A percentile compares a stretch with the other conserved stretches of the same genome.
Conservation (phyloP, 2,113 vertebrate genomes). For the Menidia beryllina region DNA sequence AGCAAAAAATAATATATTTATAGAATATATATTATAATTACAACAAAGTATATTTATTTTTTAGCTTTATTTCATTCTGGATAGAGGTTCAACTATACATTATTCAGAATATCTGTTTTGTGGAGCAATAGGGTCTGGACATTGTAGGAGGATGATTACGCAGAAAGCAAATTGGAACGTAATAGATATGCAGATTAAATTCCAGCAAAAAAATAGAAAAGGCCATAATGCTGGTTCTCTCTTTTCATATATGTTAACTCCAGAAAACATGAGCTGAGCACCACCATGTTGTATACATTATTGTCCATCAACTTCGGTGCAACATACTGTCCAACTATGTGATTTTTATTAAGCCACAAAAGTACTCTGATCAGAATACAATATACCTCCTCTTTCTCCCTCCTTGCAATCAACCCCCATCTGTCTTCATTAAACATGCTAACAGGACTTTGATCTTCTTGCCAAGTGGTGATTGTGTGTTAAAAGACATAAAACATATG, state of each 20-base stretch:
- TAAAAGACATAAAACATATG: conserved; percentile 65
- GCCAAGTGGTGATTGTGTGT: conserved; percentile 66
- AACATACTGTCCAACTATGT: conserved; percentile 35
- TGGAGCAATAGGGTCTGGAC: conserved; percentile 9
- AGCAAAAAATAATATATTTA: no score
- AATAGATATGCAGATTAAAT: neutral
- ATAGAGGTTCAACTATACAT: conserved; percentile 5
- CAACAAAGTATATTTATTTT: conserved; percentile 30
- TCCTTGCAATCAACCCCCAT: conserved; percentile 40
- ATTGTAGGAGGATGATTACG: neutral
- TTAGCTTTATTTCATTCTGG: conserved; percentile 7
- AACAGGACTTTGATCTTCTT: conserved; percentile 61
- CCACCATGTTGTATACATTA: conserved; percentile 24
- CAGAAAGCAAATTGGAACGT: conserved; percentile 1
- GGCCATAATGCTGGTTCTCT: neutral
- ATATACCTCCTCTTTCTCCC: conserved; percentile 21
- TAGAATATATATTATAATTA: no score
- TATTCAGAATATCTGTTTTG: neutral
- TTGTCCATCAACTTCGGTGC: conserved; percentile 15
- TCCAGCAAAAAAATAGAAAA: neutral
- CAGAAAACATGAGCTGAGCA: conserved; percentile 12
- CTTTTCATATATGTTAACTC: conserved; percentile 12
- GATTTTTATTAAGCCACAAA: conserved; percentile 41
- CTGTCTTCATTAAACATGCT: conserved; percentile 63
- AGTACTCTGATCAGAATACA: conserved; percentile 36